Percentiles rank a stretch among this genome's conserved stretches.
Evolutionary conservation across 2,888 invertebrate genomes (phyloP).

Genomic region (Agriotes lineatus): DNA sequence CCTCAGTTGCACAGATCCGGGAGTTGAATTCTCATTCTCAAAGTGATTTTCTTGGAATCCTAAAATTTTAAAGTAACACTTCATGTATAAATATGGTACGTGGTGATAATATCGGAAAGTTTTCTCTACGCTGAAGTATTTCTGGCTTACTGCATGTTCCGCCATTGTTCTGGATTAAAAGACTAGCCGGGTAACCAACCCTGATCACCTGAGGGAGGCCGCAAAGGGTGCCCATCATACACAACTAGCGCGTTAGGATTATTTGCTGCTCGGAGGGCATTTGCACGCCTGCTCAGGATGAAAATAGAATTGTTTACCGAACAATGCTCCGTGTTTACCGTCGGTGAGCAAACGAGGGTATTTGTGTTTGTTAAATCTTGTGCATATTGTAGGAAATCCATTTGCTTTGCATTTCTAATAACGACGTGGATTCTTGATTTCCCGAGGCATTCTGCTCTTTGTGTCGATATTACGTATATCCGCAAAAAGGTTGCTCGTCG

Average conservation of each 20-base stretch:
- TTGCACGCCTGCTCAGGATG: constrained; percentile 44
- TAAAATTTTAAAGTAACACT: too few relatives aligned
- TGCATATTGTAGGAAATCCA: constrained; percentile 41
- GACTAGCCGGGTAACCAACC: too few relatives aligned
- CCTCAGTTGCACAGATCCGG: too few relatives aligned
- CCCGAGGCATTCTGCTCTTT: constrained; percentile 34
- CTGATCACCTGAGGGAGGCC: constrained; percentile 44
- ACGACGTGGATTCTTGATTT: constrained; percentile 29
- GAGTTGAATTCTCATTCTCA: too few relatives aligned
- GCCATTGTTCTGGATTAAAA: too few relatives aligned
- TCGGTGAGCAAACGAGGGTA: constrained; percentile 47
- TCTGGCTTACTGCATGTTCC: too few relatives aligned
- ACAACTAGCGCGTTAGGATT: constrained; percentile 33
- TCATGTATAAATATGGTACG: too few relatives aligned
- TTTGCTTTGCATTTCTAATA: constrained; percentile 33
- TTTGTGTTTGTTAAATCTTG: constrained; percentile 50
- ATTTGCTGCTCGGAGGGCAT: constrained; percentile 39
- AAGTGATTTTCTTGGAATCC: too few relatives aligned
- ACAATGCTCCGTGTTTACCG: constrained; percentile 50
- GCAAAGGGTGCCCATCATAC: constrained; percentile 36
- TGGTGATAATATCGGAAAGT: too few relatives aligned
- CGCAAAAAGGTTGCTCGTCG: background rate
- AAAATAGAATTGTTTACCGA: constrained; percentile 53
- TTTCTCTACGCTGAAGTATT: too few relatives aligned
- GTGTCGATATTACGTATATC: constrained; percentile 16